A percentile compares a stretch with the other conserved stretches of the same genome.
Evolutionary conservation across 2,113 vertebrate species (phyloP).

Genomic region (Oryzias melastigma): DNA sequence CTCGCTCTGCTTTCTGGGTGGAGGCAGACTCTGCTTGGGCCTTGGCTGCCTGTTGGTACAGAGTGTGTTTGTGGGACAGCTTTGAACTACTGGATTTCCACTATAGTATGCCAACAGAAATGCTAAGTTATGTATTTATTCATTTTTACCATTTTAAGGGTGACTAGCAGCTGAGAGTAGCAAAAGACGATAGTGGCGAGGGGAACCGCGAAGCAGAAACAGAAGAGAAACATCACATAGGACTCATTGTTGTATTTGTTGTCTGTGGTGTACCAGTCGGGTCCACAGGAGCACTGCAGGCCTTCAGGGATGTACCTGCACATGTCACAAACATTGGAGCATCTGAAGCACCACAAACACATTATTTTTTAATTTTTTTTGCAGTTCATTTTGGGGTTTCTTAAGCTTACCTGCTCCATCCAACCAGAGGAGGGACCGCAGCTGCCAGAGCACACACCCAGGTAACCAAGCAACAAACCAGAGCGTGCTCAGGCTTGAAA

Average conservation of each 20-base stretch:
- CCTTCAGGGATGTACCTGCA: slow-evolving; percentile 79
- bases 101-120: background rate
- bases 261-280: slow-evolving; percentile 78
- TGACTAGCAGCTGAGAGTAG: slow-evolving; percentile 74
- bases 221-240: slow-evolving; percentile 78
- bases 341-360: background rate
- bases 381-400: background rate
- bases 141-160: slow-evolving; percentile 66
- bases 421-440: slow-evolving; percentile 66
- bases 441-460: slow-evolving; percentile 67
- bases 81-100: background rate
- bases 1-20: slow-evolving; percentile 76
- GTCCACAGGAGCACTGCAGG: slow-evolving; percentile 78
- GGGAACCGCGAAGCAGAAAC: slow-evolving; percentile 77
- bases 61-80: background rate
- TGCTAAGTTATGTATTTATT: background rate
- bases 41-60: slow-evolving; percentile 61
- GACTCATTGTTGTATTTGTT: slow-evolving; percentile 81
- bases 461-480: slow-evolving; percentile 67
- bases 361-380: background rate
- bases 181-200: slow-evolving; percentile 69
- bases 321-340: background rate
- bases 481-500: slow-evolving; percentile 73
- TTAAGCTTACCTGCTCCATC: slow-evolving; percentile 75
- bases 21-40: slow-evolving; percentile 75